phyloP scores from a whole-genome alignment of 1,140 invertebrate species.

The Sycophila sp. region DNA sequence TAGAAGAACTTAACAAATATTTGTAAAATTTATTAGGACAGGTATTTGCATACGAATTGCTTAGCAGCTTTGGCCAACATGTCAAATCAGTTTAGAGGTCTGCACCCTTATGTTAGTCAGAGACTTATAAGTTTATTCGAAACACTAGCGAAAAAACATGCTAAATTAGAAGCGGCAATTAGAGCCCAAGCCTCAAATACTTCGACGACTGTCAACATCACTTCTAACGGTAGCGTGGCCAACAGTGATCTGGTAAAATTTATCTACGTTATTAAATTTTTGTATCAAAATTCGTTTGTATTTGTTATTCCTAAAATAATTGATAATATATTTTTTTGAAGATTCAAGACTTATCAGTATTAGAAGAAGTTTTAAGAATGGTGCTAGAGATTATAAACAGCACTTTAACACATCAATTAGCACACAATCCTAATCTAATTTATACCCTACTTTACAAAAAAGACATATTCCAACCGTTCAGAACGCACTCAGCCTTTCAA shows the following conservation, averaged over 20 bases:
- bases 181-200: constrained; percentile 43
- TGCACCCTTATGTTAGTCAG: constrained; percentile 97
- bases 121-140: constrained; percentile 89
- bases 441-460: constrained; percentile 96
- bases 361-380: constrained; percentile 97
- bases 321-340: constrained; percentile 44
- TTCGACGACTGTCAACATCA: constrained; percentile 43
- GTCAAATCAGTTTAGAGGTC: constrained; percentile 91
- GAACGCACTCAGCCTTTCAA: constrained; percentile 89
- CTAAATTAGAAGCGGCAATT: constrained; percentile 70
- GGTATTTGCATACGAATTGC: constrained; percentile 97
- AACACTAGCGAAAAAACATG: constrained; percentile 83
- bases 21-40: constrained; percentile 72
- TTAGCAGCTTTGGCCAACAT: constrained; percentile 98
- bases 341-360: constrained; percentile 90
- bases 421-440: constrained; percentile 93
- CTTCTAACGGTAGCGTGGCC: constrained; percentile 53
- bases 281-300: background rate
- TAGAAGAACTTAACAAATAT: constrained; percentile 15
- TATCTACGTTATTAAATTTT: background rate
- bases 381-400: constrained; percentile 97
- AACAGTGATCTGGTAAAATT: constrained; percentile 58
- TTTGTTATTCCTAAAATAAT: background rate
- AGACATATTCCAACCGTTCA: constrained; percentile 88
- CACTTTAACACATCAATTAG: constrained; percentile 85